These are phyloP conservation scores for Leptodirus hochenwartii DNA, from an alignment of 2,888 invertebrate genomes.

Conservation along the genomic window DNA sequence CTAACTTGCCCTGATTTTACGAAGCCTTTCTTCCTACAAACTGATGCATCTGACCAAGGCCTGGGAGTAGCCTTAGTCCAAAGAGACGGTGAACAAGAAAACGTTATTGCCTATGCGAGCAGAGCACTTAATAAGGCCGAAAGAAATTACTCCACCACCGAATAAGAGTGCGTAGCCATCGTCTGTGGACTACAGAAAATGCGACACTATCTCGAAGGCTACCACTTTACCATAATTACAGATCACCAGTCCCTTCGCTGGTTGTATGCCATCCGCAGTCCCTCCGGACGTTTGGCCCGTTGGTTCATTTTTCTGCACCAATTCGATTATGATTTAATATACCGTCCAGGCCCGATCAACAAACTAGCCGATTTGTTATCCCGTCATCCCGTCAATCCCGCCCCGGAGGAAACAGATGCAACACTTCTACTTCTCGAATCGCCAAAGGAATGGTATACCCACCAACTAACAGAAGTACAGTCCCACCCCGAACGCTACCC, in stretches of 20 bases:
- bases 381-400: constrained; percentile 3
- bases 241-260: constrained; percentile 11
- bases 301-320: constrained; percentile 6
- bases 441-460: constrained; percentile 2
- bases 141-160: constrained; percentile 7
- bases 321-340: constrained; percentile 7
- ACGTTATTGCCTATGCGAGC: constrained; percentile 9
- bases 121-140: constrained; percentile 6
- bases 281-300: constrained; percentile 8
- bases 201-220: constrained; percentile 15
- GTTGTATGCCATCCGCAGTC: constrained; percentile 4
- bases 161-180: constrained; percentile 10
- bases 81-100: constrained; percentile 3
- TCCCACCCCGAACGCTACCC: not conserved
- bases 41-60: constrained; percentile 7
- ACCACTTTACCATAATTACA: constrained; percentile 14
- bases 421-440: too few species aligned
- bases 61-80: constrained; percentile 9
- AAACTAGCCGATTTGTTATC: constrained; percentile 8
- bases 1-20: constrained; percentile 12
- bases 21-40: constrained; percentile 9
- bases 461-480: not conserved
- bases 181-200: constrained; percentile 11
- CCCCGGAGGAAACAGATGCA: too few species aligned
- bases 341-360: constrained; percentile 9